Base-by-base conservation (phyloP, 2,888 invertebrate genomes). In the Oscheius sp. region DNA sequence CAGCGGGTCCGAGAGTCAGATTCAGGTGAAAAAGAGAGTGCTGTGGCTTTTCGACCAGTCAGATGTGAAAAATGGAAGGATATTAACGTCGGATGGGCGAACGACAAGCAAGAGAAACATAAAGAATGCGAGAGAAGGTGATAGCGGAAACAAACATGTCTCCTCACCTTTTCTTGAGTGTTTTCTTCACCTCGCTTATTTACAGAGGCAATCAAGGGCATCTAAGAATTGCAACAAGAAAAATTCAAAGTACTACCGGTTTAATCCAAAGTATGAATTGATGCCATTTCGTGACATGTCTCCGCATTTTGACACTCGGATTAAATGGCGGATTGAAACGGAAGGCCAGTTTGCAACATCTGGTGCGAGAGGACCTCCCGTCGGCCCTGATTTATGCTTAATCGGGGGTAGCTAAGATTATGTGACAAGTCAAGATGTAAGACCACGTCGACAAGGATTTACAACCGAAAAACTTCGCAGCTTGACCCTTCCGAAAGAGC, bases 381-480 rank as follows among this genome's bases (percentile, higher is more conserved):
- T 29, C 29, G 53, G 53, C 53, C 42, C 50, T 68, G 68, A 68
- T 68, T 68, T 68, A 68, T 68, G 68, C 32, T 55, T 55, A 55
- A 68, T 68, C 68, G 68, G 68, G 57, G 48, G 48, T 47, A 53
- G 63, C 47, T 21, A 48, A n/a, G 48, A 63, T 48, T 47, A n/a
- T 32, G 63, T 63, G 48, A 63, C n/a, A 63, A 48, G 21, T 63
- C 50, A 35, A 3, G n/a, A 53, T 11, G 4, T 53, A 53, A 3
- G 29, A 21, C 11, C 29, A 21, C 3, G 53, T 53, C 53, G 53
- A 53, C n/a, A 53, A 42, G 42, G 42, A 42, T 13, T 53, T 13
- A 29, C n/a, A 29, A 53, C n/a, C 3, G 53, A 53, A 53, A 53
- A 53, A 29, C n/a, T 21, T 53, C 53, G 13, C 53, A 53, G 53